Conservation (phyloP, 2,113 vertebrate species). For the Cygnus buccinator region DNA sequence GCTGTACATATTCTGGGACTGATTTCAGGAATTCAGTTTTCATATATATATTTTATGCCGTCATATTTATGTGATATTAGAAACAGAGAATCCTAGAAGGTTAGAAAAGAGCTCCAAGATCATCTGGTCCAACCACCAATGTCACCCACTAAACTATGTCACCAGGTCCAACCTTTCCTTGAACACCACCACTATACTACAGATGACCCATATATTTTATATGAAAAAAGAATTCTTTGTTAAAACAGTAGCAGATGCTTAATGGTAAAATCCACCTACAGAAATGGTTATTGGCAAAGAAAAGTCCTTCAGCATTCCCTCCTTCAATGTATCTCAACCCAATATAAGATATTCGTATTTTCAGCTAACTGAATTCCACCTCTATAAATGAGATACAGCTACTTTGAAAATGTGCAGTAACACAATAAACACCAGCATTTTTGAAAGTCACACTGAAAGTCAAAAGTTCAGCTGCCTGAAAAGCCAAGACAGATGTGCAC, state of each 20-base stretch:
- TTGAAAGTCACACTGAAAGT: constrained; percentile 4
- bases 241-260: constrained; percentile 23
- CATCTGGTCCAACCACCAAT: no score
- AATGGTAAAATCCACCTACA: neutral
- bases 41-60: neutral
- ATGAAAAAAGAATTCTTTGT: neutral
- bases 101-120: no score
- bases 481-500: neutral
- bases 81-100: no score
- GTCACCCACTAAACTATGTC: no score
- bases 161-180: no score
- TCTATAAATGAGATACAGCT: neutral
- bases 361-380: constrained; percentile 29
- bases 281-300: neutral
- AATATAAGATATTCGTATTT: neutral
- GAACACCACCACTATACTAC: neutral
- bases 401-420: neutral
- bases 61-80: neutral
- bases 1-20: neutral
- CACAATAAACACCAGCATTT: constrained; percentile 30
- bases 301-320: neutral
- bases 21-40: neutral
- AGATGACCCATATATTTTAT: neutral
- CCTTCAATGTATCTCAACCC: neutral
- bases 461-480: constrained; percentile 38